phyloP scores from a whole-genome alignment of 2,113 vertebrate genomes.

The Xenopus laevis region DNA sequence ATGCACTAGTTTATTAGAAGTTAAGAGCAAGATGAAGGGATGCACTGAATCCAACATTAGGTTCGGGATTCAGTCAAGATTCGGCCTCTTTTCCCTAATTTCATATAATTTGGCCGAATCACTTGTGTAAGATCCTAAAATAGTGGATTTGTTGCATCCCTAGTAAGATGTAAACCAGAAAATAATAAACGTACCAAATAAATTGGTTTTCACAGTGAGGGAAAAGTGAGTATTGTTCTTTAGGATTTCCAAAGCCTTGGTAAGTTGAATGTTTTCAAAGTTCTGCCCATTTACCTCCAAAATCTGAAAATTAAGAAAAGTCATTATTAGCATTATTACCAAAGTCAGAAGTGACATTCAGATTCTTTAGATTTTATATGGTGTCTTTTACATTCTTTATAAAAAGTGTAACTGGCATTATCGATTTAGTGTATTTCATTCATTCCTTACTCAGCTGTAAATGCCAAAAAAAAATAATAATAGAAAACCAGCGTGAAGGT shows the following conservation, averaged over 20 bases:
- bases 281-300: conserved; percentile 98
- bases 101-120: too few species aligned
- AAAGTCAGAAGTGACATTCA: conserved; percentile 22
- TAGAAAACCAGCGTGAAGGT: not conserved
- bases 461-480: not conserved
- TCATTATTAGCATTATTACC: conserved; percentile 25
- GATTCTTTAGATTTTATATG: not conserved
- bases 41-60: too few species aligned
- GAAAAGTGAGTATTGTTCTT: conserved; percentile 97
- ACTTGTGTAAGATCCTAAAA: too few species aligned
- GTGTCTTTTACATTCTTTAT: not conserved
- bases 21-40: too few species aligned
- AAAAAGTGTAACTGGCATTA: conserved; percentile 28
- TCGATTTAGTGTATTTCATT: conserved; percentile 17
- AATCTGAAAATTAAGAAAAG: conserved; percentile 71
- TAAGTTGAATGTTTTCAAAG: conserved; percentile 95
- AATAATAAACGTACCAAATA: conserved; percentile 77
- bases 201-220: conserved; percentile 99
- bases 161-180: too few species aligned
- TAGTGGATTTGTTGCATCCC: too few species aligned
- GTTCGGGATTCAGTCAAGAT: too few species aligned
- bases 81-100: too few species aligned
- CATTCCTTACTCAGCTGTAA: conserved; percentile 17
- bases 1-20: too few species aligned
- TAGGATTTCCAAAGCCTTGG: conserved; percentile 96